Evolutionary conservation across 2,797 vertebrate genomes (phyloP), one percentile per base, ranked within the genome.

Genomic region (Molossus molossus): DNA sequence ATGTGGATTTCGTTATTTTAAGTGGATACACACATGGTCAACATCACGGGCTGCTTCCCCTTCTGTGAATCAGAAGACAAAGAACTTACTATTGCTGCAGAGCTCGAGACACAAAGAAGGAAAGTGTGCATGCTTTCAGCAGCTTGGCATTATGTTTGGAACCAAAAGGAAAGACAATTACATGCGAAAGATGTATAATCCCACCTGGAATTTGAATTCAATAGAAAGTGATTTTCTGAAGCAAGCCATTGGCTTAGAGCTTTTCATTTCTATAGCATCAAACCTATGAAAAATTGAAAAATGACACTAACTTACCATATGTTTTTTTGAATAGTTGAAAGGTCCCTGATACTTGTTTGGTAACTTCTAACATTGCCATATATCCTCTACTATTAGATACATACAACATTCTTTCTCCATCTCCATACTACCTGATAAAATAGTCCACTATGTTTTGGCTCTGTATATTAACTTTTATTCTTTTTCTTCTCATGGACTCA

Each of bases 151-250:
- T 0, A 0, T 4, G 1, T 17, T 3, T 1, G 25, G 25, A 9
- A 0, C 53, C 1, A 5, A 53, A n/a, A 62, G n/a, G 12, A 8
- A 50, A 8, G 37, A 9, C 0, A 5, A 0, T 20, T 1, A 17
- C 1, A 1, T 6, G 0, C 0, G 4, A 20, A 33, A 9, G 25
- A 27, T 27, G 3, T 0, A 0, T 0, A 29, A 8, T 9, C 29
- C 23, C 1, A 1, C 18, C 21, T 4, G 0, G 15, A 40, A 3
- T 29, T n/a, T 33, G 27, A 12, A 33, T 0, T n/a, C 23, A 1
- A 1, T 0, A 0, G 1, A 11, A 29, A n/a, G 0, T 0, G 7
- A 37, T 0, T 70, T 70, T 69, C 37, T 45, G 29, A 8, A 20
- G 23, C 12, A 1, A 3, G 1, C 5, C 27, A 5, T 1, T 3